Evolutionary conservation across 2,888 invertebrate genomes (phyloP).

Genomic region (Macroteleia sp.): DNA sequence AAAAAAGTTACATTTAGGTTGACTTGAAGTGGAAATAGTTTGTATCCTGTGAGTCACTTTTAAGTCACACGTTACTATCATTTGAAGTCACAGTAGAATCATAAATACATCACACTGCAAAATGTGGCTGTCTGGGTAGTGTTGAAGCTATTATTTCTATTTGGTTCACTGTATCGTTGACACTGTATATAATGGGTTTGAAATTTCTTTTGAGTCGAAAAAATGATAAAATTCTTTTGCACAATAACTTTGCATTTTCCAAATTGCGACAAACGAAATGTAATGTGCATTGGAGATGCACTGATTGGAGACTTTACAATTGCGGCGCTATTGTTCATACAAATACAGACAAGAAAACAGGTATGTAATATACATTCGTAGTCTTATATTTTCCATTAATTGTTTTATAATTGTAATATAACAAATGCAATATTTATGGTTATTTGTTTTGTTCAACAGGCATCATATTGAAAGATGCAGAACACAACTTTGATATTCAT

Average conservation of each 20-base stretch:
- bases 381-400: neutral
- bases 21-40: no score
- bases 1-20: no score
- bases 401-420: neutral
- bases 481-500: no score
- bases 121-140: no score
- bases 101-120: no score
- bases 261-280: neutral
- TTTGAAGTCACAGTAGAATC: no score
- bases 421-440: neutral
- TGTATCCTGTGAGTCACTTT: no score
- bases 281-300: neutral
- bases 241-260: neutral
- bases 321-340: neutral
- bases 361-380: neutral
- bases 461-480: neutral
- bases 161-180: neutral
- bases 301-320: neutral
- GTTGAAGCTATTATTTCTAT: neutral
- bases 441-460: neutral
- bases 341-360: neutral
- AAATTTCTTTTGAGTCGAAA: neutral
- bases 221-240: slow-evolving; percentile 1
- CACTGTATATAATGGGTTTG: neutral
- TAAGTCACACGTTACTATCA: no score